These are phyloP conservation scores for Pharmacophagus antenor DNA, from an alignment of 2,888 invertebrate genomes.

Conservation along the genomic window DNA sequence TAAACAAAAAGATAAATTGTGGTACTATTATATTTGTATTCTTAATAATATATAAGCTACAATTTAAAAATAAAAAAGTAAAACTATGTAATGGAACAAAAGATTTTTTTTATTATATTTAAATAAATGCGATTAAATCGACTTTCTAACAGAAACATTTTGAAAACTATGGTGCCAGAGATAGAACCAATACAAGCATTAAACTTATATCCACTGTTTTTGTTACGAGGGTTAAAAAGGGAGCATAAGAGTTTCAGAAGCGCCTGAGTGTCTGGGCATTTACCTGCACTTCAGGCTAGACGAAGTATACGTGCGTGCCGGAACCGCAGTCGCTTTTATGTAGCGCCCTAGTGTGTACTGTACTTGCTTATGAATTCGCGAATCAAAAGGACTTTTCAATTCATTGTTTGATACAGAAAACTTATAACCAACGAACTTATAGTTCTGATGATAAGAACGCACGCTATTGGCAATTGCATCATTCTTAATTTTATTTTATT, in stretches of 20 bases:
- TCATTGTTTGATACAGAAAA: background rate
- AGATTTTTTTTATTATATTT: no score
- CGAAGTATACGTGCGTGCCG: slow-evolving; percentile 3
- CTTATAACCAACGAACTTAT: background rate
- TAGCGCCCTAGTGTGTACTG: slow-evolving; percentile 8
- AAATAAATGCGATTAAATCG: no score
- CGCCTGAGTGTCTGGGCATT: slow-evolving; percentile 9
- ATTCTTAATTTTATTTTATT: no score
- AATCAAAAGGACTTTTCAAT: slow-evolving; percentile 15
- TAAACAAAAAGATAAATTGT: no score
- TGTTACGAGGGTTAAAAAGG: background rate
- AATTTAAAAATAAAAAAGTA: no score
- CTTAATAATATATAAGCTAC: no score
- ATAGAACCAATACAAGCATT: no score
- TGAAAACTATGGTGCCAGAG: no score
- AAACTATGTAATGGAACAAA: no score
- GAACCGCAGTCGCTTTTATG: slow-evolving; percentile 7
- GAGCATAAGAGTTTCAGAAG: background rate
- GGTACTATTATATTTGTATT: no score
- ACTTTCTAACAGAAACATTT: no score
- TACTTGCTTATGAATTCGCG: slow-evolving; percentile 19
- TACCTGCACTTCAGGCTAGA: slow-evolving; percentile 24
- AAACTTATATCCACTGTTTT: background rate
- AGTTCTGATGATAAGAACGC: background rate
- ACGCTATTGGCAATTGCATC: background rate